phyloP scores from a whole-genome alignment of 1,140 invertebrate species.

The Ceratina japonica region DNA sequence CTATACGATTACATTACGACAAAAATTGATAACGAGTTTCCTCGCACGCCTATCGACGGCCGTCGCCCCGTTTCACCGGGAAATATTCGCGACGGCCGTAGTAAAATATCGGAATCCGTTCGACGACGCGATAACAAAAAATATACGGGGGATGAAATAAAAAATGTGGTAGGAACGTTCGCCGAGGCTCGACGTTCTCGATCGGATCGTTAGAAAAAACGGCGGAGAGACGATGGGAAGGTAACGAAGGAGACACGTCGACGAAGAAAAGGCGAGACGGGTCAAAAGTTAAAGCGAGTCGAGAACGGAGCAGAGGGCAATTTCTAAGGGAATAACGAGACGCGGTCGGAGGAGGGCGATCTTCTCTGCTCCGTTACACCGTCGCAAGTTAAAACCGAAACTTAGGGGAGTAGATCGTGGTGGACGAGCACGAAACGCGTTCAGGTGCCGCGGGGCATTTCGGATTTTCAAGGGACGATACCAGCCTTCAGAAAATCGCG shows the following conservation, averaged over 20 bases:
- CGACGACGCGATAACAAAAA: too few relatives aligned
- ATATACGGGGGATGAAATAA: too few relatives aligned
- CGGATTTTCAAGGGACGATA: not conserved
- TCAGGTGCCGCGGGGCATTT: slow-evolving; percentile 14
- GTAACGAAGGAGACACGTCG: too few relatives aligned
- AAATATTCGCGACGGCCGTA: too few relatives aligned
- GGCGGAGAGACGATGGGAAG: too few relatives aligned
- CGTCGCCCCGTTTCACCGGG: too few relatives aligned
- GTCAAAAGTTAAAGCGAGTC: slow-evolving; percentile 19
- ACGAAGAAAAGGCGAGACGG: not conserved
- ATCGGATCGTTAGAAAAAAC: too few relatives aligned
- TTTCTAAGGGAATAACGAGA: slow-evolving; percentile 17
- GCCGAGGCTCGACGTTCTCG: too few relatives aligned
- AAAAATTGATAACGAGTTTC: slow-evolving; percentile 1
- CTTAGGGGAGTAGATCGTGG: slow-evolving; percentile 49
- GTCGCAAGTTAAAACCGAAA: slow-evolving; percentile 38
- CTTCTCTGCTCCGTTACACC: not conserved
- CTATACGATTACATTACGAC: slow-evolving; percentile 26
- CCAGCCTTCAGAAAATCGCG: not conserved
- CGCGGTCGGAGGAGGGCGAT: slow-evolving; percentile 22
- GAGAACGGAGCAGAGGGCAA: not conserved
- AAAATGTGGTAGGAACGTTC: too few relatives aligned
- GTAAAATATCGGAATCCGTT: too few relatives aligned
- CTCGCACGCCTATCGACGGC: not conserved
- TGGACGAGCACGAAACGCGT: slow-evolving; percentile 31